Conservation (phyloP, 2,797 vertebrate species). For the Enteromius treurensis region DNA sequence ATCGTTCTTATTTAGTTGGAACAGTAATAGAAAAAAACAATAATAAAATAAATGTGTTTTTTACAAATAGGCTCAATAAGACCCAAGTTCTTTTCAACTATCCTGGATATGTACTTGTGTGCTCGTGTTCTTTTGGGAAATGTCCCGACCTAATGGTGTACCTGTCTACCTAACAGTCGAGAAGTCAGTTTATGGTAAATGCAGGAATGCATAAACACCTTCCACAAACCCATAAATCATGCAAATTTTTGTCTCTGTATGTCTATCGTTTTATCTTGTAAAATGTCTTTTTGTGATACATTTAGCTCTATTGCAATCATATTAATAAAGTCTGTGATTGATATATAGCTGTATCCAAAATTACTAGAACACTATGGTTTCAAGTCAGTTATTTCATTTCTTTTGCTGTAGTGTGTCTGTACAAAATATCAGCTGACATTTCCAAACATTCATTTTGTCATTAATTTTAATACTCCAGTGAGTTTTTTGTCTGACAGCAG, state of each 20-base stretch:
- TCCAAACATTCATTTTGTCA: no score
- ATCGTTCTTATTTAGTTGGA: background rate
- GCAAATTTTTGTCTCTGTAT: background rate
- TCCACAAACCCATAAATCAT: background rate
- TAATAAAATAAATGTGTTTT: background rate
- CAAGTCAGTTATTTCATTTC: no score
- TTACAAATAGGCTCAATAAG: background rate
- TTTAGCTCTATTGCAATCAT: background rate
- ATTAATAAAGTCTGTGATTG: no score
- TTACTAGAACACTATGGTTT: background rate
- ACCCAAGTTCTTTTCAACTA: background rate
- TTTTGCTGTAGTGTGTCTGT: no score
- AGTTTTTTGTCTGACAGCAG: no score
- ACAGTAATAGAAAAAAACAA: background rate
- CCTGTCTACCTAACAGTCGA: background rate
- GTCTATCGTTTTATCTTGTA: background rate
- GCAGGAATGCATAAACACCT: background rate
- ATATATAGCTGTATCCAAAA: background rate
- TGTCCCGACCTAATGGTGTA: no score
- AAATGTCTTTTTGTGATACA: background rate
- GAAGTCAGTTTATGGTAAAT: background rate
- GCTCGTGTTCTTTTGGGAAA: background rate
- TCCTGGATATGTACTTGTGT: background rate
- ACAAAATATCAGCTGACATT: no score
- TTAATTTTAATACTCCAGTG: no score